These are phyloP conservation scores for Cosmia pyralina DNA, from an alignment of 2,888 invertebrate species.

Conservation along the genomic window DNA sequence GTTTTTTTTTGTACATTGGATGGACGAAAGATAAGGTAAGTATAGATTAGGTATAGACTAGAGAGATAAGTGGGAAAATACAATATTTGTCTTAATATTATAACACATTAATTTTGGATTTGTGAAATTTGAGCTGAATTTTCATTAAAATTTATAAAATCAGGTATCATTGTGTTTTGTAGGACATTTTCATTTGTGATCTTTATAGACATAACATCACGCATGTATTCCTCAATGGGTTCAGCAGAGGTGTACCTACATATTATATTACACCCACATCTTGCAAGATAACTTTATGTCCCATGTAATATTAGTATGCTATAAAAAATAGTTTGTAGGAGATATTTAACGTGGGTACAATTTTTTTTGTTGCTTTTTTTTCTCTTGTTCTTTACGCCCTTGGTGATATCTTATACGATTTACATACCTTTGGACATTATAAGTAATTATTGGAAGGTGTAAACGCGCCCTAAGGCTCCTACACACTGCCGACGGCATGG, in stretches of 20 bases:
- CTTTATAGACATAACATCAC: not conserved
- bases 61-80: constrained; percentile 12
- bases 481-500: not conserved
- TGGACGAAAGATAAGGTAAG: constrained; percentile 51
- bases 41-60: constrained; percentile 8
- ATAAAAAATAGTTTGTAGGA: not conserved
- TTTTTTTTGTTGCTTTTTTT: not conserved
- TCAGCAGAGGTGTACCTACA: not conserved
- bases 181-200: not conserved
- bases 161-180: not conserved
- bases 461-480: not conserved
- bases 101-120: constrained; percentile 2
- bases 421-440: not conserved
- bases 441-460: not conserved
- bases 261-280: not conserved
- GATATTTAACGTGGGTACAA: not conserved
- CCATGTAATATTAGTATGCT: not conserved
- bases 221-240: not conserved
- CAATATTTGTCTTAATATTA: constrained; percentile 17
- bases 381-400: not conserved
- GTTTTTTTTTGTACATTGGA: constrained; percentile 10
- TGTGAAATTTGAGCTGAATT: constrained; percentile 19
- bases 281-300: not conserved
- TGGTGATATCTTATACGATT: not conserved
- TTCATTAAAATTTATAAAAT: not conserved